Base-by-base conservation (phyloP, 2,888 invertebrate genomes). In the Pammene fasciana region DNA sequence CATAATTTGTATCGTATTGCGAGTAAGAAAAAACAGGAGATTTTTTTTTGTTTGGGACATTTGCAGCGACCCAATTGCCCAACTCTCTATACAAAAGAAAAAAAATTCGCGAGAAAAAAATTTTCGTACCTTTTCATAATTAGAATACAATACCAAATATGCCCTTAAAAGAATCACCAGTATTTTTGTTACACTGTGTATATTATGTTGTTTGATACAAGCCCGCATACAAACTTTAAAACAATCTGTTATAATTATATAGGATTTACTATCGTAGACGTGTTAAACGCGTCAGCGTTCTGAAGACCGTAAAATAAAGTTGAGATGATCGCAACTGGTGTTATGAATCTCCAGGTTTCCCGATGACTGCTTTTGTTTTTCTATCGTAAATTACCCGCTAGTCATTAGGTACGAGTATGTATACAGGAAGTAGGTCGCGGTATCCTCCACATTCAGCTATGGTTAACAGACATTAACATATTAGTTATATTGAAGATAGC, bases 341-440 rank as follows among this genome's bases (percentile, higher is more conserved):
- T 48, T 50, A 14, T 41, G 14, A 41, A 57, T 52, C 50, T 59
- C 4, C 45, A 18, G 67, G 50, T 60, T 67, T 67, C 46, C 54
- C 67, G 54, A 26, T 46, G 67, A 61, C 38, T 52, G 43, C n/a
- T 46, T 36, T 57, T 41, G 43, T 50, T 50, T 56, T 50, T 11
- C 41, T 62, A 61, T 54, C 52, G 26, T 54, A 61, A 60, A 36
- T 67, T 54, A 67, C 67, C 60, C 45, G 34, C 54, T 61, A 46
- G 60, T 60, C 52, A 67, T 60, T 10, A 50, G 41, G 26, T 41
- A n/a, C 9, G 26, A 26, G 26, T 26, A 26, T 4, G 26, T n/a
- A 26, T 36, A 61, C 16, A 61, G 16, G 14, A 61, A 50, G 48
- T 18, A 16, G 16, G 48, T n/a, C 36, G 11, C 16, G 48, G 16